Evolutionary conservation across 2,797 vertebrate species (phyloP).

Genomic region (Cuniculus paca): DNA sequence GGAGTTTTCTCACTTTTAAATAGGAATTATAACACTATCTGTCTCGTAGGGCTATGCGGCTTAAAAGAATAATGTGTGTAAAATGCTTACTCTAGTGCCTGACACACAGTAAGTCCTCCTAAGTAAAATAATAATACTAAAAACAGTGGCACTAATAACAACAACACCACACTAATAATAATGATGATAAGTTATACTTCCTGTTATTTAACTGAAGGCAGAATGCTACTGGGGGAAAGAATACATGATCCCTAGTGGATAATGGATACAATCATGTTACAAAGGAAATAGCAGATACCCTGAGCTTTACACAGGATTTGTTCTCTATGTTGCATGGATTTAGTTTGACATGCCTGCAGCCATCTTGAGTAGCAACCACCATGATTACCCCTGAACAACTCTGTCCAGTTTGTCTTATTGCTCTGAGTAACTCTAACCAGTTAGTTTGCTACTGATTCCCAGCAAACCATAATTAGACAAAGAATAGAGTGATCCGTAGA

Average conservation of each 20-base stretch:
- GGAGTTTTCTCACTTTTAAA: not conserved
- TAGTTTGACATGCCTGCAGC: not conserved
- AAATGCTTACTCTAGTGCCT: not conserved
- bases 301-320: accelerated
- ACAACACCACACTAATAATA: not conserved
- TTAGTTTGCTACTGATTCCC: not conserved
- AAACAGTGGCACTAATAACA: not conserved
- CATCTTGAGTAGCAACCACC: not conserved
- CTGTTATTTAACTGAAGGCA: not conserved
- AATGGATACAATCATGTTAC: not conserved
- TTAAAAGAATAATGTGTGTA: not conserved
- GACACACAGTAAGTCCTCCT: not conserved
- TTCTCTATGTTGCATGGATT: not conserved
- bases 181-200: not conserved
- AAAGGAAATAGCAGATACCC: not conserved
- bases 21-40: not conserved
- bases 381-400: no score
- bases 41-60: not conserved
- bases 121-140: not conserved
- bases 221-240: not conserved
- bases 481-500: not conserved
- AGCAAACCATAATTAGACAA: not conserved
- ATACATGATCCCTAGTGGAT: not conserved
- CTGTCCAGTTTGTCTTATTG: not conserved
- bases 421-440: no score